A percentile compares a stretch with the other conserved stretches of the same genome.
phyloP scores from a whole-genome alignment of 2,113 vertebrate genomes.

The Oriolus oriolus region DNA sequence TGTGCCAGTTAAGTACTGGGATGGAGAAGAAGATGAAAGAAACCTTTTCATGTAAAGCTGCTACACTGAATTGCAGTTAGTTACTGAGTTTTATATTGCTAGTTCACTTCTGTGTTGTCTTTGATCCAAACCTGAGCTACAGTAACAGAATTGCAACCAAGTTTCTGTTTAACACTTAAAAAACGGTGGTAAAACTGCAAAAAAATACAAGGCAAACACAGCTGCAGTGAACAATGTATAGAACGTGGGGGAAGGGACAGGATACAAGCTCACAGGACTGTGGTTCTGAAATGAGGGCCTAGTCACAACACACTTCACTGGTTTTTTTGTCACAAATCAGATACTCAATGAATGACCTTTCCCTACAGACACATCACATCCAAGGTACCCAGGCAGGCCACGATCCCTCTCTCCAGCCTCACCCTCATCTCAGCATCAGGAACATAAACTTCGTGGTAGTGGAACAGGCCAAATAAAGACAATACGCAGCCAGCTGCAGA shows the following conservation, averaged over 20 bases:
- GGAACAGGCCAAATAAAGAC: slow-evolving; percentile 20
- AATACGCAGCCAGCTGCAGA: slow-evolving; percentile 29
- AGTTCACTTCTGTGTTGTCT: neutral
- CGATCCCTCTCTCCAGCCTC: slow-evolving; percentile 80
- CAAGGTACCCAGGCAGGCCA: slow-evolving; percentile 45
- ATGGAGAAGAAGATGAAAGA: neutral
- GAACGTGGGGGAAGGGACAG: neutral
- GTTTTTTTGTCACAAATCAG: neutral
- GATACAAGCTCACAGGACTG: neutral
- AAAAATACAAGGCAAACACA: neutral
- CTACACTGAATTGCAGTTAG: neutral
- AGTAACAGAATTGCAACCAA: neutral
- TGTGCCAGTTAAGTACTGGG: neutral
- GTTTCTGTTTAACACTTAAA: neutral
- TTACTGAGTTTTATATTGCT: neutral
- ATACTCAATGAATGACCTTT: neutral
- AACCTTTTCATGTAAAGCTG: neutral
- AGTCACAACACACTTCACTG: neutral
- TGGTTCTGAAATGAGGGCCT: neutral
- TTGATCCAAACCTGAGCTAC: neutral
- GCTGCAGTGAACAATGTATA: neutral
- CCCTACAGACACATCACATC: slow-evolving; percentile 22
- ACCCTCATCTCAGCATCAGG: slow-evolving; percentile 14
- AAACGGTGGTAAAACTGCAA: neutral
- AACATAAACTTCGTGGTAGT: slow-evolving; percentile 23